Base-by-base conservation (phyloP, 2,888 invertebrate genomes). In the Graphium colonna region DNA sequence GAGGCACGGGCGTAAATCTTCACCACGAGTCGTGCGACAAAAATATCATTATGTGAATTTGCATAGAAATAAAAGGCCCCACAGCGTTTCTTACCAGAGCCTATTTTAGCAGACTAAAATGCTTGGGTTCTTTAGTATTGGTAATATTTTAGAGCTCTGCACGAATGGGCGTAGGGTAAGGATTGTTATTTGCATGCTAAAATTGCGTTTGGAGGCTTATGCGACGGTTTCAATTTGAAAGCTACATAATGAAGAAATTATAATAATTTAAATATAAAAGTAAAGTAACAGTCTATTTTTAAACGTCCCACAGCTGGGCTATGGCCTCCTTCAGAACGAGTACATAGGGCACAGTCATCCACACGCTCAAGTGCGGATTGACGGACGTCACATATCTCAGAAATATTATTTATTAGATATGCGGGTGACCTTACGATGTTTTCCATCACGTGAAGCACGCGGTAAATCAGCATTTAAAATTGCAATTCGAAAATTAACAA, bases 1-100 rank as follows among this genome's bases (percentile, higher is more conserved):
- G 64, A 63, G 64, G 62, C 55, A 63, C 63, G 58, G 70, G 71
- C 71, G 75, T 85, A 83, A 84, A 85, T 84, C 83, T 77, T 69
- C 43, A 62, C 73, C 78, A 67, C 77, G 74, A 81, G 74, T 78
- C 71, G 73, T 72, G 79, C 83, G 83, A 82, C 85, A 86, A 85
- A 88, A 88, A 84, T 86, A 83, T 85, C 82, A 86, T 86, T 87
- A 88, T 81, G 80, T 74, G 79, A 82, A 88, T 88, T 82, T 79
- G 71, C 79, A 79, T 79, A 77, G 82, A 81, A 84, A 86, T 87
- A 84, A 86, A 79, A 78, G 68, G 33, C 64, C 68, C 66, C 63
- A 61, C 61, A 60, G 65, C 62, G 61, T 63, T 65, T 67, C 64
- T 52, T 59, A 59, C 38, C 17, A 1, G 10, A 17, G n/a, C n/a